A percentile compares a stretch with the other conserved stretches of the same genome.
These are phyloP conservation scores for Hydropsyche tenuis DNA, from an alignment of 1,140 invertebrate species.

Conservation along the genomic window DNA sequence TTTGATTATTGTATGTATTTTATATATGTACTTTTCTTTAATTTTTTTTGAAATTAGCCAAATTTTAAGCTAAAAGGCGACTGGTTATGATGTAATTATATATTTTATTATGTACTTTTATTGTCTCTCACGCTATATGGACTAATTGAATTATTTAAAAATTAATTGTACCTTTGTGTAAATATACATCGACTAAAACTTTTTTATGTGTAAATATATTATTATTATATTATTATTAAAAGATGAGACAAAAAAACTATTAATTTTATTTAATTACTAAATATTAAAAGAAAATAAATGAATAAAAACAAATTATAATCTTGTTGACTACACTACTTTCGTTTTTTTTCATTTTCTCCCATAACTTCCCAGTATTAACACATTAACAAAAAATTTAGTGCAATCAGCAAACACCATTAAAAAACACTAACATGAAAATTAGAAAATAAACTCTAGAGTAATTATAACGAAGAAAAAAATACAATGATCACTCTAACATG, in stretches of 20 bases:
- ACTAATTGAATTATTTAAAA: slow-evolving; percentile 48
- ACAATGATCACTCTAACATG: background rate
- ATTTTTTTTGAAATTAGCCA: slow-evolving; percentile 35
- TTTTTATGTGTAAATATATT: slow-evolving; percentile 47
- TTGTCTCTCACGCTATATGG: slow-evolving; percentile 48
- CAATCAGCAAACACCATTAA: too few species aligned
- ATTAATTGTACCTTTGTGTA: slow-evolving; percentile 50
- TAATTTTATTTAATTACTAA: slow-evolving; percentile 52
- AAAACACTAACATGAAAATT: too few species aligned
- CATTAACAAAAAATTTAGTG: too few species aligned
- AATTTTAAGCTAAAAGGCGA: slow-evolving; percentile 37
- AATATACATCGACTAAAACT: slow-evolving; percentile 43
- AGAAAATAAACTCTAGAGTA: background rate
- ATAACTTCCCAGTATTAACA: too few species aligned
- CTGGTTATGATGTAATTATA: slow-evolving; percentile 45
- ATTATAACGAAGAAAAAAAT: background rate
- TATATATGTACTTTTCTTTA: slow-evolving; percentile 35
- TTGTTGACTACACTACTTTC: slow-evolving; percentile 50
- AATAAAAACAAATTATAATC: slow-evolving; percentile 52
- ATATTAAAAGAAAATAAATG: slow-evolving; percentile 51
- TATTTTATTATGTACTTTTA: slow-evolving; percentile 44
- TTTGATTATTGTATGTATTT: slow-evolving; percentile 36
- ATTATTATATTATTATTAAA: slow-evolving; percentile 47
- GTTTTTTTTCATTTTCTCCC: slow-evolving; percentile 47
- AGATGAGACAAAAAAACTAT: slow-evolving; percentile 49